phyloP scores from a whole-genome alignment of 2,113 vertebrate species.

The Phasianus colchicus region DNA sequence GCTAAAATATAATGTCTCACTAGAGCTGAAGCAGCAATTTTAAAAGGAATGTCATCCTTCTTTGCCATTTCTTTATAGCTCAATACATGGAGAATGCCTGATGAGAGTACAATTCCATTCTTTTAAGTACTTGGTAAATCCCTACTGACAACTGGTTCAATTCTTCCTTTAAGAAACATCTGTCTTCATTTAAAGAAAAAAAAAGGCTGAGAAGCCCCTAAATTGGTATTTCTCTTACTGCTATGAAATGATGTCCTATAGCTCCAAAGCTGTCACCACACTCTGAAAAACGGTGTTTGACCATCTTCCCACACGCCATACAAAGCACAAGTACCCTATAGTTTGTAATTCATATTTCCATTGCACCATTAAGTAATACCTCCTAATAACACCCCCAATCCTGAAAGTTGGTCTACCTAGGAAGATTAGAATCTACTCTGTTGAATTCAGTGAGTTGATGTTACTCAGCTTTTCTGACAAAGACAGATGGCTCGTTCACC shows the following conservation, averaged over 20 bases:
- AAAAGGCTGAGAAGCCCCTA: neutral
- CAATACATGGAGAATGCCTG: constrained; percentile 15
- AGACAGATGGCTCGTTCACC: neutral
- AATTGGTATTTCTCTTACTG: neutral
- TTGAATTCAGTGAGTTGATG: neutral
- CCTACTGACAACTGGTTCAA: constrained; percentile 8
- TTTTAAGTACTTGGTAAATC: constrained; percentile 38
- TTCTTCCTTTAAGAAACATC: constrained; percentile 16
- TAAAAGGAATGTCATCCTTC: constrained; percentile 42
- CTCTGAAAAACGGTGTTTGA: neutral
- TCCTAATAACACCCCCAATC: neutral
- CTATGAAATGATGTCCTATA: neutral
- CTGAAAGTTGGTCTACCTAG: neutral
- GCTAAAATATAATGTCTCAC: constrained; percentile 63
- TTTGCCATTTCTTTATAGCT: constrained; percentile 57
- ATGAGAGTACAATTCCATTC: constrained; percentile 23
- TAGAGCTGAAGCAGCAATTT: constrained; percentile 66
- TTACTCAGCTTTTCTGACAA: rapidly evolving
- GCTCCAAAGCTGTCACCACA: neutral
- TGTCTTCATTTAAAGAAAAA: neutral
- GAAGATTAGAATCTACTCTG: neutral
- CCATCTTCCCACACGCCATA: neutral
- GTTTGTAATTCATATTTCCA: neutral
- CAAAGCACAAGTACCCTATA: neutral
- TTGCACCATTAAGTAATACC: neutral